phyloP scores from a whole-genome alignment of 2,797 vertebrate species.

The Mormyrus proboscirostris region DNA sequence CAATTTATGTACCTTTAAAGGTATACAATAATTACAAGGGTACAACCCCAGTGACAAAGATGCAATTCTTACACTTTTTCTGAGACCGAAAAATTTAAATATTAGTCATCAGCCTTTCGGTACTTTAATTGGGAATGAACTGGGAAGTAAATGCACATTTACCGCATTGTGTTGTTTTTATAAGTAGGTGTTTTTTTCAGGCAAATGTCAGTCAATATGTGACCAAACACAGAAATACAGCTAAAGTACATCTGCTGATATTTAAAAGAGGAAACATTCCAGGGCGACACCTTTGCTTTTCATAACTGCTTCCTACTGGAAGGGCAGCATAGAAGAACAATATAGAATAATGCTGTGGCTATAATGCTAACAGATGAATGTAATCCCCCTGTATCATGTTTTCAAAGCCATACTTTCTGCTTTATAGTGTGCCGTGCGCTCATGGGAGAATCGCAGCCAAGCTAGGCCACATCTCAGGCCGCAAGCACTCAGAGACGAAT shows the following conservation, averaged over 20 bases:
- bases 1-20: too few relatives aligned
- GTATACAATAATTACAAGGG: too few relatives aligned
- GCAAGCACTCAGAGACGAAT: background rate
- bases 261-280: background rate
- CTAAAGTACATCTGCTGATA: background rate
- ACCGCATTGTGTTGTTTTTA: background rate
- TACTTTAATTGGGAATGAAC: background rate
- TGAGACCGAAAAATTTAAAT: background rate
- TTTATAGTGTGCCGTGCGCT: background rate
- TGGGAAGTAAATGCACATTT: background rate
- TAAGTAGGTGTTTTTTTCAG: background rate
- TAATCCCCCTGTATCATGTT: background rate
- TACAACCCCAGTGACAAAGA: background rate
- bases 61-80: background rate
- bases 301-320: background rate
- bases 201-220: background rate
- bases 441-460: background rate
- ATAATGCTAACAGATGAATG: background rate
- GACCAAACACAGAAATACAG: background rate
- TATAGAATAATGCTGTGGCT: background rate
- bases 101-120: background rate
- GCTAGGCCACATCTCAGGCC: background rate
- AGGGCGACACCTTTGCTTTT: background rate
- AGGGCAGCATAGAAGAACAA: background rate
- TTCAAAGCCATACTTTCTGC: background rate